phyloP scores from a whole-genome alignment of 1,140 invertebrate species.

The Drosophila arawakana region DNA sequence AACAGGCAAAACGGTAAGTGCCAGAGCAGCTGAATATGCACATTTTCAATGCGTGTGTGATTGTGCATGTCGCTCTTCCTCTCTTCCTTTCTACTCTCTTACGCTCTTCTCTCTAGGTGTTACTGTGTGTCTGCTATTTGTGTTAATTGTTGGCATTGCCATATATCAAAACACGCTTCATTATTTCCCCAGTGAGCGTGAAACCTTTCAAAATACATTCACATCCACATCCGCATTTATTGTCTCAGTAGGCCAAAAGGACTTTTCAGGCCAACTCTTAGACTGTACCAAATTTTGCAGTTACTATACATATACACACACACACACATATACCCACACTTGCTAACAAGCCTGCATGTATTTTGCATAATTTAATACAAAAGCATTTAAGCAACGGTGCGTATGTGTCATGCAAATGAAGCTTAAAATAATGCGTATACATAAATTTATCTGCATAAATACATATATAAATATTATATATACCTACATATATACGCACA shows the following conservation, averaged over 20 bases:
- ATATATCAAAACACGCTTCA: conserved; percentile 50
- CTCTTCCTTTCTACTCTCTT: not conserved
- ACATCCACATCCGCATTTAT: conserved; percentile 7
- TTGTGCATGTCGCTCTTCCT: not conserved
- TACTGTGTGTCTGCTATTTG: conserved; percentile 35
- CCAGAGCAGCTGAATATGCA: conserved; percentile 35
- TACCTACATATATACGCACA: not conserved
- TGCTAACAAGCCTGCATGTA: conserved; percentile 6
- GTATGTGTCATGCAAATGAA: conserved; percentile 48
- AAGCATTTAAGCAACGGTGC: conserved; percentile 38
- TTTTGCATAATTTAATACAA: conserved; percentile 46
- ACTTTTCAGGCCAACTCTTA: not conserved
- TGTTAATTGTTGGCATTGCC: conserved; percentile 56
- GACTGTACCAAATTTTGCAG: not conserved
- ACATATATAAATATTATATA: conserved; percentile 1
- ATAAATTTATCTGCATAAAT: conserved; percentile 3
- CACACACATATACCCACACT: not conserved
- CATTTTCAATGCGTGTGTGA: not conserved
- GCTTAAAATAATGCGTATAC: conserved; percentile 35
- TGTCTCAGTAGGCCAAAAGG: not conserved
- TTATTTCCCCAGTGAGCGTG: conserved; percentile 23
- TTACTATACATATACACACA: not conserved
- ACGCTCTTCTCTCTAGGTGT: not conserved
- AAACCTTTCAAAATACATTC: conserved; percentile 8
- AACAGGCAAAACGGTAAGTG: conserved; percentile 41